Evolutionary conservation across 2,797 vertebrate species (phyloP).

Genomic region (Catostomus latipinnis): DNA sequence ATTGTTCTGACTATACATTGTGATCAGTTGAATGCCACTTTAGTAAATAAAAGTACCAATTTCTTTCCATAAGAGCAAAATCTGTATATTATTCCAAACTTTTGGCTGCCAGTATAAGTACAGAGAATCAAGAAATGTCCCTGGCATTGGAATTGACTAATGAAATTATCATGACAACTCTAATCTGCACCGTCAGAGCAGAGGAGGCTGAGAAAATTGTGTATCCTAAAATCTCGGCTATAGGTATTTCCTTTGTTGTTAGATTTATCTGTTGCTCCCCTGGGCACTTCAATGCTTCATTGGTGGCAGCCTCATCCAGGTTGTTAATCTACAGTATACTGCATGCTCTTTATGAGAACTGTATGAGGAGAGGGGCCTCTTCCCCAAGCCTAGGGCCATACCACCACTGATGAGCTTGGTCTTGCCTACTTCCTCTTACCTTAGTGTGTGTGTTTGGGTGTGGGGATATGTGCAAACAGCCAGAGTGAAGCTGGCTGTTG

Average conservation of each 20-base stretch:
- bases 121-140: too few relatives aligned
- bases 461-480: conserved; percentile 41
- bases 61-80: too few relatives aligned
- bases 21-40: too few relatives aligned
- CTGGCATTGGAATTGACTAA: too few relatives aligned
- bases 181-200: neutral
- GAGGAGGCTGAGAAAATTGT: neutral
- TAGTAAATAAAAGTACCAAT: too few relatives aligned
- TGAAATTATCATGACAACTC: too few relatives aligned
- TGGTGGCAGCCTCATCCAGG: conserved; percentile 21
- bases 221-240: conserved; percentile 41
- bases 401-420: conserved; percentile 63
- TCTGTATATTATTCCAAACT: too few relatives aligned
- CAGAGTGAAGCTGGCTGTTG: conserved; percentile 59
- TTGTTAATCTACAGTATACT: conserved; percentile 17
- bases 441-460: conserved; percentile 57
- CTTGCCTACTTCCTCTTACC: conserved; percentile 67
- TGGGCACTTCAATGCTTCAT: conserved; percentile 24
- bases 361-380: conserved; percentile 15
- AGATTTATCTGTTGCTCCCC: conserved; percentile 49
- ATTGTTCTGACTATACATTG: too few relatives aligned
- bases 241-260: conserved; percentile 52
- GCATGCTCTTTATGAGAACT: neutral
- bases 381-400: conserved; percentile 68
- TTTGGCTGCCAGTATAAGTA: too few relatives aligned